Base-by-base conservation (phyloP, 2,797 vertebrate genomes). In the Poeciliopsis infans region DNA sequence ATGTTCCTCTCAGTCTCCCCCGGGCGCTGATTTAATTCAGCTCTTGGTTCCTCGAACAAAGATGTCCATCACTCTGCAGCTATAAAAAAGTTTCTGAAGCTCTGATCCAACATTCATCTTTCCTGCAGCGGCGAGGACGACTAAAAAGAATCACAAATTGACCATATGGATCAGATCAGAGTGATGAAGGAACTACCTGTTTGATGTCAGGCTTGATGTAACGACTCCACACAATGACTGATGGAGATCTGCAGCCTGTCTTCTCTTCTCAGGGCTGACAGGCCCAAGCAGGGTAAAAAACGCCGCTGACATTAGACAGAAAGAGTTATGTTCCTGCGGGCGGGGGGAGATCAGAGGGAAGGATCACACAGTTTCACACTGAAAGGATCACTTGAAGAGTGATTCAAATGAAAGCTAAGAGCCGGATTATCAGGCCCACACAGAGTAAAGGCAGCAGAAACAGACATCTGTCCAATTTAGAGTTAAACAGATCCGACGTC, bases 161-260 rank as follows among this genome's bases (percentile, higher is more conserved):
- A 82, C 82, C 88, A 89, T 83, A 79, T 79, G 79, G 83, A 79
- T 82, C 76, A 70, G 76, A 88, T 88, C 84, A 80, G 66, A 85
- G 82, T 23, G 79, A 75, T 83, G 83, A 77, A 84, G 85, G 76
- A 75, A 68, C 71, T 73, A 79, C 83, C 85, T 86, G 88, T 81
- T 87, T 72, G 74, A 89, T 80, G 74, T 82, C 83, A 85, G 87
- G 86, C 79, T 88, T 73, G 77, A 89, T 83, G 73, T 80, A 82
- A 90, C 57, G 83, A 83, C 88, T 85, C 23, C 85, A 61, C 84
- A 90, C 77, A 79, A 47, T 87, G 86, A 90, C 79, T 89, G 90
- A 91, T 90, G 83, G 74, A 77, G 77, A 84, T n/a, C 86, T 87
- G 91, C 91, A 89, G 81, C 79, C 85, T 83, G 81, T 88, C 73